Percentiles rank a stretch among this genome's conserved stretches.
Conservation (phyloP, 2,797 vertebrate species). For the Myripristis murdjan region DNA sequence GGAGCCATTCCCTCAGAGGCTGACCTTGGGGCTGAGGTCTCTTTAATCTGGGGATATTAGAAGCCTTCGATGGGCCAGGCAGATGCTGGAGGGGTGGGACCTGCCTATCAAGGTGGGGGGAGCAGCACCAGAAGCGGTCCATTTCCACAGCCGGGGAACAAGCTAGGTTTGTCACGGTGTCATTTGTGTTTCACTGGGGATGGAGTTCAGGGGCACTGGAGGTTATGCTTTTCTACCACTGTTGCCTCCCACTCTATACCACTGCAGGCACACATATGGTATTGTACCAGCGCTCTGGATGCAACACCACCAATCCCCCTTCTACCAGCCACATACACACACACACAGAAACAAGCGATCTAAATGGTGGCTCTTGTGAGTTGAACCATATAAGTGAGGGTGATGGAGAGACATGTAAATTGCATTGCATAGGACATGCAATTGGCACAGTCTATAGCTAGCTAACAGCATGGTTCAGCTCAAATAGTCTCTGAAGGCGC, state of each 20-base stretch:
- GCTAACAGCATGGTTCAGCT: slow-evolving; percentile 74
- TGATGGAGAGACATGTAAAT: slow-evolving; percentile 86
- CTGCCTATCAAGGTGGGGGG: slow-evolving; percentile 84
- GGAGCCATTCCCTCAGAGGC: slow-evolving; percentile 81
- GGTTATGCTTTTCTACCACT: slow-evolving; percentile 68
- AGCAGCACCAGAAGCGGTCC: slow-evolving; percentile 77
- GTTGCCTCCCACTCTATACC: slow-evolving; percentile 61
- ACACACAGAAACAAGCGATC: slow-evolving; percentile 72
- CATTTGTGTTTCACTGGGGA: slow-evolving; percentile 69
- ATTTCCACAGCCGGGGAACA: slow-evolving; percentile 78
- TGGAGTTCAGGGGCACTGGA: slow-evolving; percentile 60
- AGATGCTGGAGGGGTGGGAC: slow-evolving; percentile 86
- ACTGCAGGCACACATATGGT: slow-evolving; percentile 43
- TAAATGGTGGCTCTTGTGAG: slow-evolving; percentile 80
- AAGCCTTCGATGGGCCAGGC: slow-evolving; percentile 84
- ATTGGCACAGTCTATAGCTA: slow-evolving; percentile 66
- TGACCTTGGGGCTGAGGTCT: slow-evolving; percentile 90
- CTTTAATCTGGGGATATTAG: slow-evolving; percentile 89
- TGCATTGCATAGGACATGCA: slow-evolving; percentile 70
- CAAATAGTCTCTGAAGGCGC: slow-evolving; percentile 65
- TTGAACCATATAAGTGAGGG: slow-evolving; percentile 82
- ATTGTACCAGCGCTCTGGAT: slow-evolving; percentile 35
- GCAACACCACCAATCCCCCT: slow-evolving; percentile 2
- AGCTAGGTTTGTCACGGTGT: slow-evolving; percentile 79
- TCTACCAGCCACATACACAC: slow-evolving; percentile 53